Evolutionary conservation across 2,113 vertebrate species (phyloP).

Genomic region (Otolemur garnettii): DNA sequence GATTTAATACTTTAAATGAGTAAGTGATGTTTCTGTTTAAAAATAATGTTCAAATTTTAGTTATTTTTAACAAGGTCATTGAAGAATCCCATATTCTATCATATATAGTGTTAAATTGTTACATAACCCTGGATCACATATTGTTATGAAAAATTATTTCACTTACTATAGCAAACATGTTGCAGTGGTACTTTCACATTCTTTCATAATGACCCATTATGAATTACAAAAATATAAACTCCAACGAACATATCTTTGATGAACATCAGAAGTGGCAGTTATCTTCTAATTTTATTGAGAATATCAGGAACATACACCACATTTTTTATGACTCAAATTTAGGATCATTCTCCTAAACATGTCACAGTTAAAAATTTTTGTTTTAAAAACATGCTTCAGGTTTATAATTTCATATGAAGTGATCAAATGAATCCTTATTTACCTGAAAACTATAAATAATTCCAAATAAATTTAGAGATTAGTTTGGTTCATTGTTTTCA

Average conservation of each 20-base stretch:
- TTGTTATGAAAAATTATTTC: neutral
- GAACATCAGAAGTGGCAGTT: neutral
- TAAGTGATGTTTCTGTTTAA: conserved; percentile 47
- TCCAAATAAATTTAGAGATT: neutral
- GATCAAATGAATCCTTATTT: neutral
- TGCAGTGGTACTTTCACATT: neutral
- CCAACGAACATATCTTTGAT: neutral
- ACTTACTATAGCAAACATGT: neutral
- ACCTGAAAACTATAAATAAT: neutral
- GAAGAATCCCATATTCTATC: neutral
- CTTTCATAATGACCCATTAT: neutral
- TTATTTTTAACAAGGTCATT: conserved; percentile 55
- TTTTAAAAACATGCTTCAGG: neutral
- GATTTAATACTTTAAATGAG: conserved; percentile 39
- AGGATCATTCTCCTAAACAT: neutral
- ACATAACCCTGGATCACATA: conserved; percentile 7
- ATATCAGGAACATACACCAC: neutral
- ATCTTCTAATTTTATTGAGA: neutral
- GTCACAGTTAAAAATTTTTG: neutral
- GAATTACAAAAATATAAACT: neutral
- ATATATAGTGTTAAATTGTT: neutral
- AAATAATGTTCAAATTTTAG: conserved; percentile 47
- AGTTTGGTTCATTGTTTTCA: conserved; percentile 55
- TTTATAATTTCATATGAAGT: neutral
- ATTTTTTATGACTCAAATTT: neutral